A percentile compares a stretch with the other conserved stretches of the same genome.
These are phyloP conservation scores for Sogatella furcifera DNA, from an alignment of 1,140 invertebrate species.

Conservation along the genomic window DNA sequence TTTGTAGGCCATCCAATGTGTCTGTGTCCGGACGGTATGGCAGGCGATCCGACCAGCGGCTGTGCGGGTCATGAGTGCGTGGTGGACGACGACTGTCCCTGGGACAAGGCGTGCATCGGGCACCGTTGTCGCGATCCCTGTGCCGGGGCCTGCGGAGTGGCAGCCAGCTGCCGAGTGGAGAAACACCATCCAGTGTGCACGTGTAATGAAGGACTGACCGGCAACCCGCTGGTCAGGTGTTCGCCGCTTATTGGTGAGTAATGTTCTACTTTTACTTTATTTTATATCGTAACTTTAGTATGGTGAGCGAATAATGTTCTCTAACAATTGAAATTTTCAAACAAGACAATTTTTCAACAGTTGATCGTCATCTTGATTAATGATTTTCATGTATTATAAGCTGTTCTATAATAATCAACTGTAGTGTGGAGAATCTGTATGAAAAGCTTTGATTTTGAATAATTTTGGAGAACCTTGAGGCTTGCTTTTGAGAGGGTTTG, in stretches of 20 bases:
- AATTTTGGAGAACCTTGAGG: too few species aligned
- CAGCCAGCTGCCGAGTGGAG: slow-evolving; percentile 56
- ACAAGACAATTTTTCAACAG: too few species aligned
- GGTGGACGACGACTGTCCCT: slow-evolving; percentile 58
- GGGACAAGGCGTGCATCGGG: slow-evolving; percentile 61
- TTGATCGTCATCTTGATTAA: too few species aligned
- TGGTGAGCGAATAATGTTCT: too few species aligned
- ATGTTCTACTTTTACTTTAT: not conserved
- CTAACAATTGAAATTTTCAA: too few species aligned
- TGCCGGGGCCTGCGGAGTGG: slow-evolving; percentile 64
- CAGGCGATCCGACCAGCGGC: slow-evolving; percentile 65
- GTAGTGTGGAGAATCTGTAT: too few species aligned
- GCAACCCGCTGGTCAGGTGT: slow-evolving; percentile 64
- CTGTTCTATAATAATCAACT: too few species aligned
- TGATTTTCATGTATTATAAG: too few species aligned
- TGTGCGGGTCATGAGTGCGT: slow-evolving; percentile 66
- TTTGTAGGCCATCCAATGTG: slow-evolving; percentile 51
- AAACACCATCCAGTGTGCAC: slow-evolving; percentile 65
- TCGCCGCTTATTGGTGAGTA: slow-evolving; percentile 37
- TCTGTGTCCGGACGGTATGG: slow-evolving; percentile 58
- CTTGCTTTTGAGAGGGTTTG: too few species aligned
- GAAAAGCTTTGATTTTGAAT: too few species aligned
- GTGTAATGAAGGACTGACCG: slow-evolving; percentile 54
- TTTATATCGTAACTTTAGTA: too few species aligned
- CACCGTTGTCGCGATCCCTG: slow-evolving; percentile 69